Evolutionary conservation across 2,888 invertebrate genomes (phyloP), one percentile per base, ranked within the genome.

Genomic region (Polydrusus pterygomalis): DNA sequence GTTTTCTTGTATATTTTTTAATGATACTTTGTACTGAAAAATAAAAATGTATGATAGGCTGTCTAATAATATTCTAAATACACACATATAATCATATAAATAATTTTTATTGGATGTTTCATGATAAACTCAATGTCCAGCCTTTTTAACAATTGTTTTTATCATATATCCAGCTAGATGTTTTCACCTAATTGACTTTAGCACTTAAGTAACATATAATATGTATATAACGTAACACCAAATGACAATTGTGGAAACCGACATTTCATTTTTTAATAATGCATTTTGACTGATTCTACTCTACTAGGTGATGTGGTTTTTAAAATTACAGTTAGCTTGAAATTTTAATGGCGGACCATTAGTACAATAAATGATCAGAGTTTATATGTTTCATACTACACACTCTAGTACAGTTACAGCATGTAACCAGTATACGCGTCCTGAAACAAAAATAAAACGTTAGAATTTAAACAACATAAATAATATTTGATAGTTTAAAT

Each of bases 351-450:
- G 75, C 71, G 54, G 75, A 70, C 65, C 75, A 75, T 69, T 45
- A 68, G 54, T 68, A 67, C 67, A 67, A 56, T 58, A 34, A 74
- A 64, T 72, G 40, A 40, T 15, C 43, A 47, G 49, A 64, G 43
- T 64, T 54, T 65, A 43, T 64, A 64, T 18, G 18, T 45, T 62
- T 62, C 15, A 69, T 74, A 74, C 62, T 69, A 60, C 54, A 63
- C 18, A 56, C 62, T 56, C 69, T 74, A 75, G 74, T 65, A 56
- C 69, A 69, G 76, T 79, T 80, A 81, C 69, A 80, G 77, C 69
- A 80, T 69, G 75, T 81, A 81, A 64, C 79, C 80, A 73, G 74
- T 76, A 68, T 80, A 80, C 56, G 77, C 79, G 64, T 79, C 77
- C 81, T 81, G 80, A 70, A 81, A 80, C 75, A 70, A 74, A 77